phyloP scores from a whole-genome alignment of 2,888 invertebrate species.

The Acheta domesticus region DNA sequence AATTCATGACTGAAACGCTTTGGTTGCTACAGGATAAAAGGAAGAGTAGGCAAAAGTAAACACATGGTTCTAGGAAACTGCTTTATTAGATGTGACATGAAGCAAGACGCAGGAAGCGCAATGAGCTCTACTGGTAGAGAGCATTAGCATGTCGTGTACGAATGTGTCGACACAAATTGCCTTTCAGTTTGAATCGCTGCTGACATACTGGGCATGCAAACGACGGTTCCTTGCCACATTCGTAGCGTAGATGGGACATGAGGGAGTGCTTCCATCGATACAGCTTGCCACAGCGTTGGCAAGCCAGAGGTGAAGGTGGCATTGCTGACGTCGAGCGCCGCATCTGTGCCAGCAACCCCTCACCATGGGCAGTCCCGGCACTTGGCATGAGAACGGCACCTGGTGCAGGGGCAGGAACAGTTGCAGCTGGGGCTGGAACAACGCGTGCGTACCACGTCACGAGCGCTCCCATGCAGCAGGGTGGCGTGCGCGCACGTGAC shows the following conservation, averaged over 20 bases:
- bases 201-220: conserved; percentile 47
- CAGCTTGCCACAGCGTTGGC: conserved; percentile 47
- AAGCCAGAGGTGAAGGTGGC: conserved; percentile 54
- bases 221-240: conserved; percentile 47
- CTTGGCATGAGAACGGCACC: too few relatives aligned
- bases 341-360: neutral
- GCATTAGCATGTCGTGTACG: conserved; percentile 32
- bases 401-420: too few relatives aligned
- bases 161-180: conserved; percentile 37
- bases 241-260: conserved; percentile 47
- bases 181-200: conserved; percentile 33
- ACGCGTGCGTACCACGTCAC: too few relatives aligned
- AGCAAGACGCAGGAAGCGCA: too few relatives aligned
- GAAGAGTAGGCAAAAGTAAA: too few relatives aligned
- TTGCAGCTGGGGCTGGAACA: too few relatives aligned
- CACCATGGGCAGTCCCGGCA: neutral
- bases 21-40: too few relatives aligned
- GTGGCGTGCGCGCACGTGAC: conserved; percentile 41
- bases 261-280: conserved; percentile 47
- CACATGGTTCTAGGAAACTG: too few relatives aligned
- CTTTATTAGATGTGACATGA: too few relatives aligned
- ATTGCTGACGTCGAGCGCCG: conserved; percentile 46
- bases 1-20: too few relatives aligned
- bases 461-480: neutral
- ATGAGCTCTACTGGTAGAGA: neutral